phyloP scores from a whole-genome alignment of 2,888 invertebrate species.

The Nomada goodeniana region DNA sequence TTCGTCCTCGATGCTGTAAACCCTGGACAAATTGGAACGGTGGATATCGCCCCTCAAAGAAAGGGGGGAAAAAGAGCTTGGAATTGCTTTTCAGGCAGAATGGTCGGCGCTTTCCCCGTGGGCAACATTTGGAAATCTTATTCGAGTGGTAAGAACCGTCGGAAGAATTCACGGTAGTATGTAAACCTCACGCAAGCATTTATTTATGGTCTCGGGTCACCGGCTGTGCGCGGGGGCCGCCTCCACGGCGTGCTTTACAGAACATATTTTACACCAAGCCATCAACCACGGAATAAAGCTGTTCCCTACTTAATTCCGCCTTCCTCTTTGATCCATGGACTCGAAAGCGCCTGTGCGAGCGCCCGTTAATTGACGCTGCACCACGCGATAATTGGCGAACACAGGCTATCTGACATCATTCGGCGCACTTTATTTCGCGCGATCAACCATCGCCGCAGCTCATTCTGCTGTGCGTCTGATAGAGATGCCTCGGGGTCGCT shows the following conservation, averaged over 20 bases:
- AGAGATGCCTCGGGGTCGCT: neutral
- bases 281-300: slow-evolving; percentile 81
- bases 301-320: slow-evolving; percentile 67
- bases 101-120: slow-evolving; percentile 6
- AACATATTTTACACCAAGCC: slow-evolving; percentile 78
- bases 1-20: slow-evolving; percentile 5
- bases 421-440: slow-evolving; percentile 4
- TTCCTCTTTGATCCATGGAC: slow-evolving; percentile 68
- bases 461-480: neutral
- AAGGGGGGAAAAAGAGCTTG: neutral
- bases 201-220: slow-evolving; percentile 84
- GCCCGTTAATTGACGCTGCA: slow-evolving; percentile 46
- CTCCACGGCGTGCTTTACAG: slow-evolving; percentile 73
- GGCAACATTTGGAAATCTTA: slow-evolving; percentile 35
- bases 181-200: slow-evolving; percentile 80
- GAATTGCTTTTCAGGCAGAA: neutral
- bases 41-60: neutral
- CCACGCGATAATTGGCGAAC: slow-evolving; percentile 44
- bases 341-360: slow-evolving; percentile 13
- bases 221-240: slow-evolving; percentile 80
- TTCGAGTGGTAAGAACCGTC: slow-evolving; percentile 43
- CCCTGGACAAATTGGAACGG: slow-evolving; percentile 3
- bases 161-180: slow-evolving; percentile 63
- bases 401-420: slow-evolving; percentile 46
- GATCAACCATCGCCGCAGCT: neutral